Evolutionary conservation across 2,113 vertebrate genomes (phyloP).

Genomic region (Bos javanicus): DNA sequence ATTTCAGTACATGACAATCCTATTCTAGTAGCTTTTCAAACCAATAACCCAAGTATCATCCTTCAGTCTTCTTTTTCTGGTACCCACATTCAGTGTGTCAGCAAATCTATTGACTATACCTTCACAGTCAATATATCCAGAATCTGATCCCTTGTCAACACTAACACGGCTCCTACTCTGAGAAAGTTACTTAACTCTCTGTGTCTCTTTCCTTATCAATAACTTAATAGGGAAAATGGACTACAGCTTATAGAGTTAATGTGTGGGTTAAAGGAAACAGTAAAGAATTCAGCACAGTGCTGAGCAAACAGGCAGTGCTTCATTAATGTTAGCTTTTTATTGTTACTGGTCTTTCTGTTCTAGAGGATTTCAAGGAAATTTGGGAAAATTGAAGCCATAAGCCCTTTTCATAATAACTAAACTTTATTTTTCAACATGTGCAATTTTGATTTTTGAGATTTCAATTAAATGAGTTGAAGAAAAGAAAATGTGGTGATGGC

Average conservation of each 20-base stretch:
- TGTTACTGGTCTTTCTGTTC: slow-evolving; percentile 13
- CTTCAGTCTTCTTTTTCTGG: not conserved
- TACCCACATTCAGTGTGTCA: not conserved
- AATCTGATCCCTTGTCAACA: not conserved
- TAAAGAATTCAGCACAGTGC: not conserved
- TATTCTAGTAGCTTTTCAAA: not conserved
- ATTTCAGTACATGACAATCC: not conserved
- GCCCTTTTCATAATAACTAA: not conserved
- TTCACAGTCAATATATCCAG: not conserved
- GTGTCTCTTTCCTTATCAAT: not conserved
- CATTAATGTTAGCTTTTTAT: not conserved
- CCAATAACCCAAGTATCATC: not conserved
- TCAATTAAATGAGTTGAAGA: not conserved
- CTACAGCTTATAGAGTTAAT: not conserved
- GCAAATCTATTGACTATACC: not conserved
- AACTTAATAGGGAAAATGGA: not conserved
- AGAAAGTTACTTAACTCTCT: not conserved
- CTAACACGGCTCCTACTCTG: not conserved
- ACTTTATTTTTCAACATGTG: not conserved
- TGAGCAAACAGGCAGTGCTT: not conserved
- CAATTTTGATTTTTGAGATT: slow-evolving; percentile 38
- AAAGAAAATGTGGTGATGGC: not conserved
- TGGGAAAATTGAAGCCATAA: not conserved
- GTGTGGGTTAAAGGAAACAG: not conserved
- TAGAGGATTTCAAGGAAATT: not conserved